phyloP scores from a whole-genome alignment of 1,140 invertebrate genomes.

The Temnothorax curvispinosus region DNA sequence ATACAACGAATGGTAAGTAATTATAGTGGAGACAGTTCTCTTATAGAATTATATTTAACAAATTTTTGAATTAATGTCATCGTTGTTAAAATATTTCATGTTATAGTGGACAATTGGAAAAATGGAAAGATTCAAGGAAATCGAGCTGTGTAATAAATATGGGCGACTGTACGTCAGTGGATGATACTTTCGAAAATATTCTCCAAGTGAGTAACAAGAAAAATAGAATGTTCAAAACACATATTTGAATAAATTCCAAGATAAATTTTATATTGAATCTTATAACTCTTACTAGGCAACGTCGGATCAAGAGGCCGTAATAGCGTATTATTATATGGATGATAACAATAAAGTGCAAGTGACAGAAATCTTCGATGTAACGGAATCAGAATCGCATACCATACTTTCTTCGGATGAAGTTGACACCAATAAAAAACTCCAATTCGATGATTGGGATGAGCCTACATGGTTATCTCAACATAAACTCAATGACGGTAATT shows the following conservation, averaged over 20 bases:
- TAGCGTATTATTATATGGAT: conserved; percentile 96
- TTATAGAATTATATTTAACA: neutral
- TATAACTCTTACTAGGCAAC: conserved; percentile 86
- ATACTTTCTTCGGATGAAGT: conserved; percentile 84
- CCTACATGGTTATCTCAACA: conserved; percentile 82
- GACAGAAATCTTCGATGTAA: conserved; percentile 95
- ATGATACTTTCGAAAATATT: conserved; percentile 95
- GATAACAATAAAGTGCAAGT: conserved; percentile 94
- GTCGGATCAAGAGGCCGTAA: conserved; percentile 93
- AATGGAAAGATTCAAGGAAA: conserved; percentile 77
- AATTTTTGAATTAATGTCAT: conserved; percentile 4
- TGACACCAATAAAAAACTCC: conserved; percentile 84
- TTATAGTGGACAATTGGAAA: conserved; percentile 79
- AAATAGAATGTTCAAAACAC: conserved; percentile 18
- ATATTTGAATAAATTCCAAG: neutral
- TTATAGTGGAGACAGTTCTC: neutral
- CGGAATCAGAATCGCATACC: conserved; percentile 87
- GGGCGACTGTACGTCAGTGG: conserved; percentile 83
- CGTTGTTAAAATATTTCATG: conserved; percentile 40
- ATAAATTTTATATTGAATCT: neutral
- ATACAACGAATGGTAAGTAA: conserved; percentile 86
- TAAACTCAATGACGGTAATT: conserved; percentile 77
- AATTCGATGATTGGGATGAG: conserved; percentile 86
- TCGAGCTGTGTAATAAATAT: conserved; percentile 86
- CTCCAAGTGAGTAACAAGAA: conserved; percentile 86